Evolutionary conservation across 2,113 vertebrate genomes (phyloP), one percentile per base, ranked within the genome.

Genomic region (Thymallus thymallus): DNA sequence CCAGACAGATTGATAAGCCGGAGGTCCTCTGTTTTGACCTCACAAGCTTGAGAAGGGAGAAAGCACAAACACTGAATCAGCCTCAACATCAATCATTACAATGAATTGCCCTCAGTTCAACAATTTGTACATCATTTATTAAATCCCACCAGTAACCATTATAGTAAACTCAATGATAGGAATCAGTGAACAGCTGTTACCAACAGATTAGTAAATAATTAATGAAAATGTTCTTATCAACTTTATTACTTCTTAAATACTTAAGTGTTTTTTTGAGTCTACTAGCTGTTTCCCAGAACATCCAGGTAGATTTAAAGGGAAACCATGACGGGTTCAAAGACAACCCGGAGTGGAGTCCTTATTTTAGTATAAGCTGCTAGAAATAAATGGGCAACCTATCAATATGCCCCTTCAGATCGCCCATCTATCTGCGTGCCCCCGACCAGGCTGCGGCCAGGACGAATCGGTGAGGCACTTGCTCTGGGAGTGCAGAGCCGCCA

Each of bases 51-150:
- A 66, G 18, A 16, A 20, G 76, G 82, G 73, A 72, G 64, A 75
- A 29, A 29, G 12, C 76, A 76, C 77, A 83, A 85, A 73, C 75
- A 78, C 81, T 24, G 77, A 76, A 86, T 87, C 82, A 88, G 85
- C 84, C 75, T 77, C 73, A 80, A 86, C 78, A 74, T 75, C 71
- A 73, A 66, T 82, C 82, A 80, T 77, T 82, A 72, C 78, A 76
- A 64, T 64, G 55, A 75, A 22, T 55, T 20, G 24, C 69, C 41
- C 1, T 61, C 30, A 60, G 41, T 72, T 9, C 60, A 30, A 61
- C 69, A 41, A 64, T 30, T n/a, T 72, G 5, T 45, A 85, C 56
- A 55, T 61, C 48, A 32, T 32, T 84, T 32, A 32, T 85, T 80
- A 74, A 68, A 71, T 68, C 62, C 20, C 60, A 72, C 82, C 65